These are phyloP conservation scores for Drosophila sturtevanti DNA, from an alignment of 1,140 invertebrate genomes.

Conservation along the genomic window DNA sequence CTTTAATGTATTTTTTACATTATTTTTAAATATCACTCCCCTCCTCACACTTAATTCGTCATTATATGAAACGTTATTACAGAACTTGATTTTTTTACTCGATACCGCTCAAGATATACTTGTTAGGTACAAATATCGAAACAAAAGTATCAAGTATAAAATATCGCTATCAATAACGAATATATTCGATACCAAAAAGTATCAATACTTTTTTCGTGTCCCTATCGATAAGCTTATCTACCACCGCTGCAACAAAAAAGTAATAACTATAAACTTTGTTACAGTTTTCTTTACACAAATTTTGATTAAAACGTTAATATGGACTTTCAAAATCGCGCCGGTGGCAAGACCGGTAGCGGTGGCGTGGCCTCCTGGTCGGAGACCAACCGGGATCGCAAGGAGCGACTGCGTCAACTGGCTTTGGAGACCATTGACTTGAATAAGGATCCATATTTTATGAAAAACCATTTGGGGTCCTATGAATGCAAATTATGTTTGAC, in stretches of 20 bases:
- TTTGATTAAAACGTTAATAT: slow-evolving; percentile 83
- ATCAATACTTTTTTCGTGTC: too few species aligned
- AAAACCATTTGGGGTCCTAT: slow-evolving; percentile 99
- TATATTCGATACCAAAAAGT: too few species aligned
- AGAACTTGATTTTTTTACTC: too few species aligned
- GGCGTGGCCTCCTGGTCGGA: slow-evolving; percentile 99
- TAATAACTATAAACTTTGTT: slow-evolving; percentile 14
- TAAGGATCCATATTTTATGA: slow-evolving; percentile 99
- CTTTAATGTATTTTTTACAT: too few species aligned
- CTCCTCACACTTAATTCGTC: too few species aligned
- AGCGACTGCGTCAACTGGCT: slow-evolving; percentile 97
- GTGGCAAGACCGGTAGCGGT: slow-evolving; percentile 99
- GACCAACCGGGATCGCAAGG: slow-evolving; percentile 97
- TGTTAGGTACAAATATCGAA: too few species aligned
- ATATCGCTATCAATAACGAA: too few species aligned
- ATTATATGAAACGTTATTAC: too few species aligned
- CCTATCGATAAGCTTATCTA: not conserved
- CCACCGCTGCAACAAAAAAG: not conserved
- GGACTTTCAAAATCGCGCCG: slow-evolving; percentile 99
- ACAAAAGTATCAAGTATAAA: too few species aligned
- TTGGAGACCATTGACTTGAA: slow-evolving; percentile 99
- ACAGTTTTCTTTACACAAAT: slow-evolving; percentile 9
- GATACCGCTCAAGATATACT: too few species aligned
- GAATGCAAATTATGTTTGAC: slow-evolving; percentile 99
- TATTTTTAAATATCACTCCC: too few species aligned